Percentiles rank a stretch among this genome's conserved stretches.
phyloP scores from a whole-genome alignment of 2,888 invertebrate genomes.

The Leptothorax acervorum region DNA sequence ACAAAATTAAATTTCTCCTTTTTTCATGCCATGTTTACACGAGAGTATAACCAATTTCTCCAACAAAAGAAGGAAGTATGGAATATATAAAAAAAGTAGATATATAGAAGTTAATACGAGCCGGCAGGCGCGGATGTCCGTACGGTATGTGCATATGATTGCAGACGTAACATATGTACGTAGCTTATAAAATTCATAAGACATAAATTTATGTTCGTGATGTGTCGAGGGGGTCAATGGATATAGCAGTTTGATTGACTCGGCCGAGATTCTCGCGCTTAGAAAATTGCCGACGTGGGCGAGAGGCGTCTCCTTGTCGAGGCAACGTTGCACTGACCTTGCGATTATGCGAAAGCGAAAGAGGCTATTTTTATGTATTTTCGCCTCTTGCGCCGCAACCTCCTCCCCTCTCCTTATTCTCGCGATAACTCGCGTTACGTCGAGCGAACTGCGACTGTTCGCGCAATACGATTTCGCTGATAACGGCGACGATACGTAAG shows the following conservation, averaged over 20 bases:
- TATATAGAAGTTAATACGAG: background rate
- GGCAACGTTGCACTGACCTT: conserved; percentile 60
- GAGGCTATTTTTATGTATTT: conserved; percentile 63
- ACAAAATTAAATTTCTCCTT: conserved; percentile 32
- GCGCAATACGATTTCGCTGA: conserved; percentile 13
- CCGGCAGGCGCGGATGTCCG: background rate
- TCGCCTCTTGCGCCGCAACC: conserved; percentile 31
- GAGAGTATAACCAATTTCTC: background rate
- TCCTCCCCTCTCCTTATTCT: background rate
- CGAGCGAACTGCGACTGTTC: conserved; percentile 21
- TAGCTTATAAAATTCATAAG: background rate
- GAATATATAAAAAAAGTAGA: background rate
- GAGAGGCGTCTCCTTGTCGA: conserved; percentile 2
- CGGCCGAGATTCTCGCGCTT: background rate
- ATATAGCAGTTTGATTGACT: background rate
- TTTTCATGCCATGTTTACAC: background rate
- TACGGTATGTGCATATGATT: background rate
- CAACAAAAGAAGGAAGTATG: background rate
- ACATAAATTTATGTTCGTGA: background rate
- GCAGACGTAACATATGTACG: background rate
- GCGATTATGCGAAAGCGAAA: conserved; percentile 67
- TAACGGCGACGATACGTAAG: conserved; percentile 7
- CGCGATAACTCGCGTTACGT: conserved; percentile 54
- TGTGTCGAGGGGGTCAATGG: background rate
- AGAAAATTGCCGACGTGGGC: conserved; percentile 12